phyloP scores from a whole-genome alignment of 2,888 invertebrate species.

The Plusia festucae region DNA sequence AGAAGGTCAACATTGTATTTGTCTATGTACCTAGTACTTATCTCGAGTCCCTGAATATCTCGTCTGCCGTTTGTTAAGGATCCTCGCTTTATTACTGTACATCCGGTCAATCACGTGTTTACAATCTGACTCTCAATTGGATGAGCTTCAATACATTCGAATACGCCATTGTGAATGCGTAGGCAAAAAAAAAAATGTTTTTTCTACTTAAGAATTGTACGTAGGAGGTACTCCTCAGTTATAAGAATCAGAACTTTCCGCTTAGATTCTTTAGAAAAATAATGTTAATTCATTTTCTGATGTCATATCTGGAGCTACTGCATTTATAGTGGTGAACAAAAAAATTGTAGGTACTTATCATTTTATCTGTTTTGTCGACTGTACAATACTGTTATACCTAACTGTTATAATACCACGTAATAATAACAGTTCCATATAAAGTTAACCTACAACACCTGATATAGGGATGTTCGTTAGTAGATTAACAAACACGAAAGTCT shows the following conservation, averaged over 20 bases:
- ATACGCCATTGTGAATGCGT: slow-evolving; percentile 27
- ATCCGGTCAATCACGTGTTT: slow-evolving; percentile 37
- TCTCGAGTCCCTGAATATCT: slow-evolving; percentile 20
- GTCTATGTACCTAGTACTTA: not conserved
- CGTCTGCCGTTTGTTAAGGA: slow-evolving; percentile 25
- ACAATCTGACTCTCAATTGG: slow-evolving; percentile 42
- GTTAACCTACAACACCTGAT: not conserved
- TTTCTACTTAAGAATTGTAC: not conserved
- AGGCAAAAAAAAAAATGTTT: not conserved
- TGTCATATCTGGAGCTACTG: too few relatives aligned
- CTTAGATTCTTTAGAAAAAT: too few relatives aligned
- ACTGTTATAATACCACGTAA: too few relatives aligned
- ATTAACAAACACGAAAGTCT: slow-evolving; percentile 38
- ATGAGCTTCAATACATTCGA: slow-evolving; percentile 35
- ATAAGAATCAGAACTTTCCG: not conserved
- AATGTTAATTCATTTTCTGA: too few relatives aligned
- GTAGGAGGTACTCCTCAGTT: not conserved
- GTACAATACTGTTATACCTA: too few relatives aligned
- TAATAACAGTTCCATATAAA: not conserved
- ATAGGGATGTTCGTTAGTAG: slow-evolving; percentile 31
- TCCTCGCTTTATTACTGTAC: slow-evolving; percentile 33
- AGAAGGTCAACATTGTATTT: not conserved
- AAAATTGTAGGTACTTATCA: too few relatives aligned
- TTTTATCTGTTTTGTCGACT: too few relatives aligned
- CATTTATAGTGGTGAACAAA: too few relatives aligned